Evolutionary conservation across 2,888 invertebrate species (phyloP).

Genomic region (Diarsia mendica): DNA sequence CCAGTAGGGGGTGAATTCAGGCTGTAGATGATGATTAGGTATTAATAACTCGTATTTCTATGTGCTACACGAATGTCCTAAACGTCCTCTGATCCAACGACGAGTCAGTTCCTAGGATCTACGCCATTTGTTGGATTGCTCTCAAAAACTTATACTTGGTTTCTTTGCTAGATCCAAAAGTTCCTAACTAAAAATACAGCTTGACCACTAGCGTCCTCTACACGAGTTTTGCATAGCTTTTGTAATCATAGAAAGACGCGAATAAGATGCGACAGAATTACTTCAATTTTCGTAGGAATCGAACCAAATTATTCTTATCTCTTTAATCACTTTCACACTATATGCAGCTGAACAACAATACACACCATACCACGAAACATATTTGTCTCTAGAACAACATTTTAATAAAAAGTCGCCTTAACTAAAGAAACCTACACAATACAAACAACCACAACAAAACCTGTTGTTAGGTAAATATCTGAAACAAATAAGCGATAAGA

Average conservation of each 20-base stretch:
- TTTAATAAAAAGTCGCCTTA: conserved; percentile 10
- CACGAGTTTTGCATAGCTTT: neutral
- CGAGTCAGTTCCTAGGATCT: neutral
- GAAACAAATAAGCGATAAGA: conserved; percentile 68
- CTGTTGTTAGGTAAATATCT: conserved; percentile 59
- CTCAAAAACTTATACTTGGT: neutral
- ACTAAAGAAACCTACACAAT: conserved; percentile 15
- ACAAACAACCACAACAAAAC: conserved; percentile 21
- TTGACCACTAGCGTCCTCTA: neutral
- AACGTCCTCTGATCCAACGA: neutral
- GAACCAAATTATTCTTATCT: conserved; percentile 2
- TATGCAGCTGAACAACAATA: neutral
- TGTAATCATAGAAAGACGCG: neutral
- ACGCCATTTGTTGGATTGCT: neutral
- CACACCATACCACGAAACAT: neutral
- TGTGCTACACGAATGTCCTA: neutral
- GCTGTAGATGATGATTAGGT: neutral
- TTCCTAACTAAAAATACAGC: neutral
- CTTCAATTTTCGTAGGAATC: neutral
- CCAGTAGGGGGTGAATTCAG: no score
- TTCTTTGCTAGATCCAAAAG: neutral
- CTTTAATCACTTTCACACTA: neutral
- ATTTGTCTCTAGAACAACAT: neutral
- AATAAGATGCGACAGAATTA: neutral
- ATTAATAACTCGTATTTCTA: neutral